phyloP scores from a whole-genome alignment of 2,113 vertebrate species.

The Morphnarchus princeps region DNA sequence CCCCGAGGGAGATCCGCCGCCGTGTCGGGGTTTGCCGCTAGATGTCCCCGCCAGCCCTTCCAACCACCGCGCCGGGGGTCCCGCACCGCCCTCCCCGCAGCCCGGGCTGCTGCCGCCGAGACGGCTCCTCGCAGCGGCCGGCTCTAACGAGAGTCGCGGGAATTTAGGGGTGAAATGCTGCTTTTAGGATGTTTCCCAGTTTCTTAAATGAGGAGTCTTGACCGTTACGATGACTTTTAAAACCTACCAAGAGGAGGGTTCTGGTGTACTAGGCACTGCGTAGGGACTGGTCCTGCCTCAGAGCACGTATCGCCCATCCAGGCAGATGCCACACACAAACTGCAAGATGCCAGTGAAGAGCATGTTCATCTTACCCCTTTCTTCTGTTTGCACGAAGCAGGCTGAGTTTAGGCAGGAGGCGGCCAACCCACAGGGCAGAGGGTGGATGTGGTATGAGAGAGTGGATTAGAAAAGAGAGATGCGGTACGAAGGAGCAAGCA shows the following conservation, averaged over 20 bases:
- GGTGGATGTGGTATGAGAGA: not conserved
- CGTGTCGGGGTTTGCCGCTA: not conserved
- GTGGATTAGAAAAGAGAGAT: not conserved
- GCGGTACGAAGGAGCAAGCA: not conserved
- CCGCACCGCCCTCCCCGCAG: not conserved
- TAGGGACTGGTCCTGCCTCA: not conserved
- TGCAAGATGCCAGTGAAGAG: not conserved
- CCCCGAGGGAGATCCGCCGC: too few species aligned
- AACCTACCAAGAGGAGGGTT: not conserved
- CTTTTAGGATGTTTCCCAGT: not conserved
- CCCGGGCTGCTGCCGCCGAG: not conserved
- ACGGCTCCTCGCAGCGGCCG: rapidly evolving
- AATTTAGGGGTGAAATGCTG: not conserved
- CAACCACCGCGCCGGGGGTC: not conserved
- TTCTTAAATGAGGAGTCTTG: not conserved
- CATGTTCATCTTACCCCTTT: not conserved
- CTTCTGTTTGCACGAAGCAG: not conserved
- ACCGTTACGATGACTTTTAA: not conserved
- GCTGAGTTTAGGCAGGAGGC: not conserved
- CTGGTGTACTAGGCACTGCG: rapidly evolving
- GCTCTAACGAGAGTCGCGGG: too few species aligned
- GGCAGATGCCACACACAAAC: not conserved
- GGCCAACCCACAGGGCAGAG: not conserved
- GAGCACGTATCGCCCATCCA: rapidly evolving
- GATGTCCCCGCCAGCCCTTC: not conserved